Evolutionary conservation across 2,797 vertebrate species (phyloP), one percentile per base, ranked within the genome.

Genomic region (Luscinia megarhynchos): DNA sequence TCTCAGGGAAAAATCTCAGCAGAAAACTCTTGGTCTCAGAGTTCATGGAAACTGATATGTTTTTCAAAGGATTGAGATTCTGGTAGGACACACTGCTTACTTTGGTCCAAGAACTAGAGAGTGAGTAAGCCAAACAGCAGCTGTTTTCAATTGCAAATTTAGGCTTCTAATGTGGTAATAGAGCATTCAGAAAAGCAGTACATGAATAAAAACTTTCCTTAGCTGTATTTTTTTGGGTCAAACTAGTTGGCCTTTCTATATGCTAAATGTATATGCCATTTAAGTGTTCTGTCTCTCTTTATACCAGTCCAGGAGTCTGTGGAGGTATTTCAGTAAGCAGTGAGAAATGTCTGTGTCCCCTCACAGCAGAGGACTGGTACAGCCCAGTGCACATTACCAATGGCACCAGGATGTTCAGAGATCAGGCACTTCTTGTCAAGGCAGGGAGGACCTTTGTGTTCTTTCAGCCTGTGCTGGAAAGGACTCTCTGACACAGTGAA

Each of bases 121-220:
- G 20, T 32, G 29, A 93, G 84, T 81, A 92, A 91, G 55, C 70
- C 89, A 87, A 77, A 82, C 12, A 85, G 61, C 72, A 96, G 45
- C 74, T 97, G 92, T 82, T 97, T 96, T 83, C 92, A 95, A 58
- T 81, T 82, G 53, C 46, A 92, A 55, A 66, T 79, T 45, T 80
- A 77, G 77, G n/a, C 27, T 95, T 95, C 77, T 89, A 75, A 66
- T 76, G 55, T 89, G 36, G 79, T 82, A 53, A 70, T 64, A 80
- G 76, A 94, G 34, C 53, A 36, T 66, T 72, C 53, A 90, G 84
- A 46, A 68, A 96, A 94, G 45, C 21, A 77, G 32, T 64, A 87
- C 7, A 6, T 82, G 82, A 94, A 58, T 82, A 77, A 69, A 95
- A 94, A 12, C 34, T 79, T 30, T 70, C 79, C 74, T 66, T 88